Conservation (phyloP, 2,888 invertebrate genomes). For the Anticlea derivata region DNA sequence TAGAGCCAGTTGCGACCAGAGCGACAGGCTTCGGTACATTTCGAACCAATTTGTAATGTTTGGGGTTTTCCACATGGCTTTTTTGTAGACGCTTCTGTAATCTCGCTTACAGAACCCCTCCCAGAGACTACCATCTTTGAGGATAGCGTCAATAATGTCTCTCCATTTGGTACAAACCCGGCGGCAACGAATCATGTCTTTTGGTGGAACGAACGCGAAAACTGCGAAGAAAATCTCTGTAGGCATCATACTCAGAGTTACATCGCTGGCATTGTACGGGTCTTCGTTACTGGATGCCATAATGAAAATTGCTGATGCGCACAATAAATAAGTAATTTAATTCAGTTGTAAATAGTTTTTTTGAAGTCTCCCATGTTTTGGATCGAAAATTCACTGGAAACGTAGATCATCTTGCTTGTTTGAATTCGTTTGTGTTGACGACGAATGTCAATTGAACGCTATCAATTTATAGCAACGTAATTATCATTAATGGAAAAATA, state of each 20-base stretch:
- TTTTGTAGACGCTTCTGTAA: conserved; percentile 43
- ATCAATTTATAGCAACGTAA: no score
- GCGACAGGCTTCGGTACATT: conserved; percentile 59
- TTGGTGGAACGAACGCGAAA: conserved; percentile 11
- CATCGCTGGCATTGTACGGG: background rate
- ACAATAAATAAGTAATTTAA: background rate
- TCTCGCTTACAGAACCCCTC: conserved; percentile 50
- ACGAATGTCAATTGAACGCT: no score
- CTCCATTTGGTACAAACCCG: conserved; percentile 61
- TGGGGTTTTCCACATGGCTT: conserved; percentile 48
- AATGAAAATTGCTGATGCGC: background rate
- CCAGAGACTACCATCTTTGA: conserved; percentile 54
- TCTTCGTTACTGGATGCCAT: conserved; percentile 1
- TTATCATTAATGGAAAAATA: no score
- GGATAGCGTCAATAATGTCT: conserved; percentile 54
- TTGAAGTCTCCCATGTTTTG: background rate
- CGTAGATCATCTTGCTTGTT: no score
- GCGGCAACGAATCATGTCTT: conserved; percentile 43
- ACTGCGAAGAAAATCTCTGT: conserved; percentile 13
- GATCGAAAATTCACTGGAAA: no score
- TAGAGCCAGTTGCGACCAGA: conserved; percentile 55
- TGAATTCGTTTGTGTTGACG: no score
- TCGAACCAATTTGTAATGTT: conserved; percentile 51
- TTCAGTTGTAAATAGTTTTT: background rate
- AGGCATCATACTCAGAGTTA: conserved; percentile 4